Base-by-base conservation (phyloP, 2,888 invertebrate species). In the Frankliniella fusca region DNA sequence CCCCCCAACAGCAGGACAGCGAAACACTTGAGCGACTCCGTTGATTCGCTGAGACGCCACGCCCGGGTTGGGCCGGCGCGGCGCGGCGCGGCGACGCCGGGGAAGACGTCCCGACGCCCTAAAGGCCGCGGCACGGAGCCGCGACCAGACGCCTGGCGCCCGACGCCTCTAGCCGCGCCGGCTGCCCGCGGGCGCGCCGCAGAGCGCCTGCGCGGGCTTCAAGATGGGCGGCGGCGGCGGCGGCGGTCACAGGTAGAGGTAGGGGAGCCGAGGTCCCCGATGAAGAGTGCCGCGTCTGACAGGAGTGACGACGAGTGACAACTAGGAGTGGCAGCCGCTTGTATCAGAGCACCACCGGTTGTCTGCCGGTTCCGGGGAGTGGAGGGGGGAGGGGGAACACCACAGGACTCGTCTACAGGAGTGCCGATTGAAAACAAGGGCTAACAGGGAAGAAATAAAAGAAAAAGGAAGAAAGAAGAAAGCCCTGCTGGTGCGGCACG, bases 21-120 rank as follows among this genome's bases (percentile, higher is more conserved):
- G 70, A 76, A 76, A 76, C 70, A 76, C 70, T 76, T 76, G 70
- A 76, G 70, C 70, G 70, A 76, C 70, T 76, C 70, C 70, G 70
- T 76, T 76, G 70, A 76, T 76, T 76, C 70, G 23, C 12, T 27
- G n/a, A 12, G 27, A 23, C 70, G 70, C 12, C 54, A 20, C 11
- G 15, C 15, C 15, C 54, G 20, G 20, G 54, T n/a, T n/a, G n/a
- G n/a, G n/a, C n/a, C n/a, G 15, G n/a, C n/a, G n/a, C n/a, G n/a
- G 15, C 7, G 18, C 54, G 54, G 54, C 15, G 54, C 12, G 54
- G 54, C 15, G 54, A 15, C 38, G 38, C 38, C 38, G 3, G 38
- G 38, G 38, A 2, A 2, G 38, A 2, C 54, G 54, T 20, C 15
- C 12, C 54, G 54, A 54, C 54, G 54, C 11, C 54, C 15, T 0